phyloP scores from a whole-genome alignment of 1,140 invertebrate species.

The Drosophila ananassae region DNA sequence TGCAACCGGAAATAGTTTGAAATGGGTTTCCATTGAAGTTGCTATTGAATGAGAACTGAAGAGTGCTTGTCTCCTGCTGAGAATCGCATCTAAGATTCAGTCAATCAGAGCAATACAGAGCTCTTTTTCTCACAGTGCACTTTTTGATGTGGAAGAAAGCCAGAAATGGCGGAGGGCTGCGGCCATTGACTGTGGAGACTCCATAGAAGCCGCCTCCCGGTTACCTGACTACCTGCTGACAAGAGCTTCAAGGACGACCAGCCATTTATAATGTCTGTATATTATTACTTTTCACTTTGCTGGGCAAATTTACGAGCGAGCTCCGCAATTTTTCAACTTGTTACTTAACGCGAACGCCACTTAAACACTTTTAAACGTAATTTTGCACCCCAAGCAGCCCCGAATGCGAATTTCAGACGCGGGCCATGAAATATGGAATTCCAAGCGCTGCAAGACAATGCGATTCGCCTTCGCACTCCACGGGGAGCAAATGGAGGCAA shows the following conservation, averaged over 20 bases:
- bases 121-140: slow-evolving; percentile 8
- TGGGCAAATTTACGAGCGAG: slow-evolving; percentile 70
- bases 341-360: slow-evolving; percentile 70
- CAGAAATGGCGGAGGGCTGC: slow-evolving; percentile 2
- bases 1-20: not conserved
- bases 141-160: slow-evolving; percentile 15
- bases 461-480: slow-evolving; percentile 14
- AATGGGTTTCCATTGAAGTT: not conserved
- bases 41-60: not conserved
- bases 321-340: slow-evolving; percentile 77
- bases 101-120: not conserved
- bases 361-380: slow-evolving; percentile 68
- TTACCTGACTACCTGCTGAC: slow-evolving; percentile 18
- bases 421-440: slow-evolving; percentile 52
- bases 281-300: slow-evolving; percentile 76
- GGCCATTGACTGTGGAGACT: slow-evolving; percentile 37
- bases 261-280: slow-evolving; percentile 66
- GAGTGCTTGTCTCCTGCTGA: not conserved
- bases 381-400: slow-evolving; percentile 14
- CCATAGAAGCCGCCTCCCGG: slow-evolving; percentile 20
- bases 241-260: slow-evolving; percentile 49
- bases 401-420: slow-evolving; percentile 24
- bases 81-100: too few species aligned
- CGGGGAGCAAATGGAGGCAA: slow-evolving; percentile 1
- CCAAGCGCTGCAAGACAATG: slow-evolving; percentile 48